These are phyloP conservation scores for Ennomos fuscantarius DNA, from an alignment of 2,888 invertebrate species.

Conservation along the genomic window DNA sequence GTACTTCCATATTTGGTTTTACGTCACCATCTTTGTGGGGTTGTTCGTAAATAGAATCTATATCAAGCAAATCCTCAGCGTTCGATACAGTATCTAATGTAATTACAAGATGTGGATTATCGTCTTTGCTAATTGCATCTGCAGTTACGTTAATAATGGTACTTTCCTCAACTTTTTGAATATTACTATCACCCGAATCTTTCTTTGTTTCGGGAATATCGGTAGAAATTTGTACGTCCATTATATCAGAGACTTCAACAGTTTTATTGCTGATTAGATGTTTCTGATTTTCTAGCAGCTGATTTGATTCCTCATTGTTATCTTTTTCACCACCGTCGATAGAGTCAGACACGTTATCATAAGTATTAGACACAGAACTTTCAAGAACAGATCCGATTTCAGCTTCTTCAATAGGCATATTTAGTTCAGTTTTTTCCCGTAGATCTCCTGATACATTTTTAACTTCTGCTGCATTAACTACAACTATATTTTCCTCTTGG, in stretches of 20 bases:
- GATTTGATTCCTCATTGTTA: background rate
- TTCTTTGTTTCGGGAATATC: background rate
- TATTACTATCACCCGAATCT: background rate
- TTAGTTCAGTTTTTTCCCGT: background rate
- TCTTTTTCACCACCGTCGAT: background rate
- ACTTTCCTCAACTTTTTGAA: background rate
- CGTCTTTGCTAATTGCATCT: background rate
- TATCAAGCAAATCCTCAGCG: background rate
- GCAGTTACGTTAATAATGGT: background rate
- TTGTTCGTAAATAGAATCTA: background rate
- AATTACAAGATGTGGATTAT: background rate
- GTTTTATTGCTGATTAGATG: background rate
- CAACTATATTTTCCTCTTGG: background rate
- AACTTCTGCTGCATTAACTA: constrained; percentile 1
- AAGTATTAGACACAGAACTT: background rate
- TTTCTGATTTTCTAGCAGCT: background rate
- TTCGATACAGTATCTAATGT: background rate
- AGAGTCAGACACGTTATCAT: constrained; percentile 1
- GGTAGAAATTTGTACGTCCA: background rate
- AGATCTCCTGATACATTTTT: background rate
- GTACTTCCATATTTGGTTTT: constrained; percentile 1
- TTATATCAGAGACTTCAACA: constrained; percentile 2
- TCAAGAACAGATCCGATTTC: background rate
- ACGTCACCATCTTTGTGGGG: background rate
- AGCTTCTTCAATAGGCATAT: background rate